phyloP scores from a whole-genome alignment of 2,888 invertebrate species.

The Papilio protenor region DNA sequence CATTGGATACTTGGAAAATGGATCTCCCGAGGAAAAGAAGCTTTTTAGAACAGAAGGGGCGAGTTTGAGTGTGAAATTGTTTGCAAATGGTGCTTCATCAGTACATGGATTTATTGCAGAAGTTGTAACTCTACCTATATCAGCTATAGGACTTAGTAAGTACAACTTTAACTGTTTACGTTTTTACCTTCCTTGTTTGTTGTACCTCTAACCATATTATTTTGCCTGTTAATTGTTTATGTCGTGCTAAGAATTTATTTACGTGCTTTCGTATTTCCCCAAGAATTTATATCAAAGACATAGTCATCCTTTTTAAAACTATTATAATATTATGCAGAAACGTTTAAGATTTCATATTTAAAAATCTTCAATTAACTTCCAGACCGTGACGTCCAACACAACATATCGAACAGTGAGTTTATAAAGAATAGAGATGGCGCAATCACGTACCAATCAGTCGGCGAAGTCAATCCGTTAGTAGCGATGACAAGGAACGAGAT shows the following conservation, averaged over 20 bases:
- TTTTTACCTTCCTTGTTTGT: background rate
- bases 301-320: too few species aligned
- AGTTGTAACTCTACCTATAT: conserved; percentile 96
- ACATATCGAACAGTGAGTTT: conserved; percentile 92
- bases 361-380: conserved; percentile 51
- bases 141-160: conserved; percentile 95
- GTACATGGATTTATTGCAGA: conserved; percentile 98
- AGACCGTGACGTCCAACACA: conserved; percentile 97
- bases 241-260: background rate
- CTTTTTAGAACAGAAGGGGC: conserved; percentile 90
- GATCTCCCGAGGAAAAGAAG: conserved; percentile 88
- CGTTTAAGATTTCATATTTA: too few species aligned
- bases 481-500: conserved; percentile 95
- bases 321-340: too few species aligned
- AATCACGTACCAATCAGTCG: conserved; percentile 94
- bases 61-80: conserved; percentile 94
- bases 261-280: too few species aligned
- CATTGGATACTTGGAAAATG: conserved; percentile 89
- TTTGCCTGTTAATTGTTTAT: conserved; percentile 14
- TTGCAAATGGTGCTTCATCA: conserved; percentile 97
- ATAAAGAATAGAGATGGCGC: conserved; percentile 94
- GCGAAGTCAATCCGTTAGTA: conserved; percentile 96
- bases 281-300: too few species aligned
- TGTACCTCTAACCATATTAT: background rate
- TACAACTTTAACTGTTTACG: conserved; percentile 51